Evolutionary conservation across 2,113 vertebrate genomes (phyloP).

Genomic region (Arvicanthis niloticus): DNA sequence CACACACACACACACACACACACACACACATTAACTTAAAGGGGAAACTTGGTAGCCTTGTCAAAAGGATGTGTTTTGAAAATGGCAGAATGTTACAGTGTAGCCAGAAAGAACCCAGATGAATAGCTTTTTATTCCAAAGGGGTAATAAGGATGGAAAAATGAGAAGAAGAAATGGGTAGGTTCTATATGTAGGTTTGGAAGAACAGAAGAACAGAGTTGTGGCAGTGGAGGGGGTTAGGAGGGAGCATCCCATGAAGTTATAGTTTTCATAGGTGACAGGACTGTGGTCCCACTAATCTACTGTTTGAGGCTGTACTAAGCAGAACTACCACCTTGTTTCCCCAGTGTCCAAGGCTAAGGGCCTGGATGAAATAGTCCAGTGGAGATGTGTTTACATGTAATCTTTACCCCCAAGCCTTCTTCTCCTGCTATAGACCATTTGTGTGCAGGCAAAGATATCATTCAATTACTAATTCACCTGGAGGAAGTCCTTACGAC

Average conservation of each 20-base stretch:
- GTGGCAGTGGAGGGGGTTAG: background rate
- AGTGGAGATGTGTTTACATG: background rate
- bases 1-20: background rate
- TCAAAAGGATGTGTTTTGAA: background rate
- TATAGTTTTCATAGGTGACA: background rate
- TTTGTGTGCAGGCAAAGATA: background rate
- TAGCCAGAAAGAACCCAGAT: background rate
- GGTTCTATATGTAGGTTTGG: fast-evolving
- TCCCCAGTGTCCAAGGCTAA: background rate
- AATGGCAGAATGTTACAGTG: background rate
- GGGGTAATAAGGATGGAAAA: background rate
- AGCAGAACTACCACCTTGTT: background rate
- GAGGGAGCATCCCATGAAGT: background rate
- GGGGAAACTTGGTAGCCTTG: background rate
- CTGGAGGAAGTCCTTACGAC: background rate
- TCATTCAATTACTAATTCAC: background rate
- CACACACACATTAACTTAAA: background rate
- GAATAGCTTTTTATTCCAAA: background rate
- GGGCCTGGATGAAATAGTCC: background rate
- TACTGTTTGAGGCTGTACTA: background rate
- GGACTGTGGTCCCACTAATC: background rate
- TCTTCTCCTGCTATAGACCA: background rate
- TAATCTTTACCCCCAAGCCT: background rate
- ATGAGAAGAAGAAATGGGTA: background rate
- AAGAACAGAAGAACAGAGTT: background rate